A percentile compares a stretch with the other conserved stretches of the same genome.
These are phyloP conservation scores for Aromia moschata DNA, from an alignment of 2,888 invertebrate species.

Conservation along the genomic window DNA sequence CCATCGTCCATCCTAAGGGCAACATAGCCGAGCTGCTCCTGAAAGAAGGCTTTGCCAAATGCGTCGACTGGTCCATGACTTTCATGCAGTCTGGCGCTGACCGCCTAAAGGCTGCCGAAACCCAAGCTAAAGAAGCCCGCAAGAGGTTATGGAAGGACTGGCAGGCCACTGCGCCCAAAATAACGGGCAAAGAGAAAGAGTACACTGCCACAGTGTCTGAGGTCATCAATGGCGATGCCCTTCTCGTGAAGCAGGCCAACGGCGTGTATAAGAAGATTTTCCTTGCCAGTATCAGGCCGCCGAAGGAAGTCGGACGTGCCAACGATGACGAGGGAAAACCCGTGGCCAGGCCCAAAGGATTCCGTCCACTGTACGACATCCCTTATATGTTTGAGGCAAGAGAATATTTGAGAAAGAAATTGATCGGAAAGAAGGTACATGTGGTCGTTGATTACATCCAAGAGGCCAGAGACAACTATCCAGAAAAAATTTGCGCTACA, in stretches of 20 bases:
- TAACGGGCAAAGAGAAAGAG: slow-evolving; percentile 82
- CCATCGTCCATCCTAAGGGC: slow-evolving; percentile 88
- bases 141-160: slow-evolving; percentile 93
- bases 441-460: slow-evolving; percentile 96
- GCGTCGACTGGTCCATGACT: slow-evolving; percentile 93
- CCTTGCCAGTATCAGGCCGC: slow-evolving; percentile 94
- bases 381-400: slow-evolving; percentile 99
- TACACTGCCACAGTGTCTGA: slow-evolving; percentile 87
- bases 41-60: slow-evolving; percentile 77
- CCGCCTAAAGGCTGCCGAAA: slow-evolving; percentile 73
- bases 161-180: slow-evolving; percentile 76
- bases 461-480: slow-evolving; percentile 90
- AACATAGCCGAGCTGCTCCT: slow-evolving; percentile 86
- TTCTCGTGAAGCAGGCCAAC: slow-evolving; percentile 83
- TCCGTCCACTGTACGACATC: slow-evolving; percentile 94
- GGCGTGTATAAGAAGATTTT: slow-evolving; percentile 90
- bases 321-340: slow-evolving; percentile 75
- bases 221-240: slow-evolving; percentile 92
- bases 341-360: slow-evolving; percentile 75
- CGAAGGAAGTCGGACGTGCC: slow-evolving; percentile 69
- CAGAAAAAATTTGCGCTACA: slow-evolving; percentile 96
- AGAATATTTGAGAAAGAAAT: slow-evolving; percentile 94
- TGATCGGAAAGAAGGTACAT: slow-evolving; percentile 94
- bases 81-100: slow-evolving; percentile 73
- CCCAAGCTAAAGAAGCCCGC: slow-evolving; percentile 72